Evolutionary conservation across 2,797 vertebrate genomes (phyloP).

Genomic region (Tinamus major): DNA sequence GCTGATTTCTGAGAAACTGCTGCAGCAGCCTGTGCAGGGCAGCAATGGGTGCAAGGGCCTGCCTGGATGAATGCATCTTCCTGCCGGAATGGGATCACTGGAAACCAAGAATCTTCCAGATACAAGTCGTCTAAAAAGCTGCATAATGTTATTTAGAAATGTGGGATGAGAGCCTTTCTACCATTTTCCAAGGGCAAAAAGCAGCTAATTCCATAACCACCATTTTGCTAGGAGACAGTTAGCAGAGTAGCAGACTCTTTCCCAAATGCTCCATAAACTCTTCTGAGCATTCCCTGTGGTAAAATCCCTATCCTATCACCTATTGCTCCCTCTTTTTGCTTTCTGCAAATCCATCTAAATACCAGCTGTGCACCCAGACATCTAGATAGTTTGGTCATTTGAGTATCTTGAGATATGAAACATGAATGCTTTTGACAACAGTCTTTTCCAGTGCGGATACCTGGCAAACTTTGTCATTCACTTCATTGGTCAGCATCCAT

Average conservation of each 20-base stretch:
- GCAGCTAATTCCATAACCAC: neutral
- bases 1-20: neutral
- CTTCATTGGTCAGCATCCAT: neutral
- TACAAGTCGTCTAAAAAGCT: neutral
- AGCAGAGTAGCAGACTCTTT: neutral
- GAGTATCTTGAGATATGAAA: neutral
- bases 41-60: neutral
- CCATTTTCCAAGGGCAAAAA: neutral
- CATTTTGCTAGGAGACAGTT: neutral
- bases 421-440: neutral
- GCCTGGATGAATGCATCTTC: neutral
- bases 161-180: neutral
- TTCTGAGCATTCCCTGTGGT: neutral
- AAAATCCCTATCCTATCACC: neutral
- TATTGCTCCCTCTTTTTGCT: neutral
- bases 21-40: neutral
- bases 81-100: neutral
- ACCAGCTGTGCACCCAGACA: neutral
- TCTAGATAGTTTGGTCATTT: fast-evolving
- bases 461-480: neutral
- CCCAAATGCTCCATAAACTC: neutral
- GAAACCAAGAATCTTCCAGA: neutral
- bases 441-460: neutral
- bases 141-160: neutral
- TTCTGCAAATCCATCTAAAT: neutral